A percentile compares a stretch with the other conserved stretches of the same genome.
Conservation (phyloP, 2,888 invertebrate species). For the Mellilla xanthometata region DNA sequence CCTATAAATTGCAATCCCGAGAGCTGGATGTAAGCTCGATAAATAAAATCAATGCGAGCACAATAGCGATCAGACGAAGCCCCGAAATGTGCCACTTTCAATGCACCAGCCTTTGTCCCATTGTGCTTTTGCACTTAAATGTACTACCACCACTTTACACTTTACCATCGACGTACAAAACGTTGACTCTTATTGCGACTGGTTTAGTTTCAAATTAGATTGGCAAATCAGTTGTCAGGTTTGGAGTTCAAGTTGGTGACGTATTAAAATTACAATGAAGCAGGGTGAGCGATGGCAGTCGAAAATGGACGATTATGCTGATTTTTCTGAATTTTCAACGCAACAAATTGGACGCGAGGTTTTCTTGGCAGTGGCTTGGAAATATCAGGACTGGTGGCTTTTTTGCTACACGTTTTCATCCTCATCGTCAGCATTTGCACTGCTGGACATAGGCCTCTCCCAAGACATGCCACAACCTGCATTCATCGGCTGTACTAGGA, state of each 20-base stretch:
- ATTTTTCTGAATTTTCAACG: constrained; percentile 42
- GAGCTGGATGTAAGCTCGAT: constrained; percentile 37
- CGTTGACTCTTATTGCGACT: constrained; percentile 10
- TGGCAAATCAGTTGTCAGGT: not conserved
- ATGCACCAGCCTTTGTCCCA: constrained; percentile 46
- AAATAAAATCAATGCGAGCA: constrained; percentile 44
- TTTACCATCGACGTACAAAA: not conserved
- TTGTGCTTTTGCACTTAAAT: constrained; percentile 46
- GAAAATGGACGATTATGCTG: constrained; percentile 46
- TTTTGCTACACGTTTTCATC: too few species aligned
- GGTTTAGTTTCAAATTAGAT: constrained; percentile 8
- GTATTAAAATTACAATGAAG: constrained; percentile 52
- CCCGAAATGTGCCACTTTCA: constrained; percentile 45
- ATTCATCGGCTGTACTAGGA: too few species aligned
- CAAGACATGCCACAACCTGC: too few species aligned
- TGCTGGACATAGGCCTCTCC: too few species aligned
- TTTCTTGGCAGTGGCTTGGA: constrained; percentile 29
- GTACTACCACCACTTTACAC: constrained; percentile 31
- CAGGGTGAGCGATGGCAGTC: constrained; percentile 39
- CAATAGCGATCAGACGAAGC: constrained; percentile 34
- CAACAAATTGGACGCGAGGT: constrained; percentile 30
- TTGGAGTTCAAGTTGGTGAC: constrained; percentile 16
- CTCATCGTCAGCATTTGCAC: too few species aligned
- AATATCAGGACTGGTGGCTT: not conserved
- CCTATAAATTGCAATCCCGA: constrained; percentile 21